Percentiles rank a stretch among this genome's conserved stretches.
Evolutionary conservation across 2,888 invertebrate species (phyloP).

Genomic region (Lasioglossum malachurum): DNA sequence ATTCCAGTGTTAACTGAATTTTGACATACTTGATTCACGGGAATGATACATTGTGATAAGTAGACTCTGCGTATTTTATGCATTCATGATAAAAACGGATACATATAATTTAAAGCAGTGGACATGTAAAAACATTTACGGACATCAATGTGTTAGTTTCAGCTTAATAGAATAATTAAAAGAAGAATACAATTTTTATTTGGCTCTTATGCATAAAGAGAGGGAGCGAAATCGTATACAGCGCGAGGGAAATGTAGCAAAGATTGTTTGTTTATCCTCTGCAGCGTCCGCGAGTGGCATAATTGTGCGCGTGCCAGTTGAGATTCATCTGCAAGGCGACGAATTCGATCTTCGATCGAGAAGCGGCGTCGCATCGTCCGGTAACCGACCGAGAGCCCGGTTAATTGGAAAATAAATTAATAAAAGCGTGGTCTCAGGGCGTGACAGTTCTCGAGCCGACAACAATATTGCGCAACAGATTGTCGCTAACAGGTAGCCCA

Average conservation of each 20-base stretch:
- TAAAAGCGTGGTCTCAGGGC: not conserved
- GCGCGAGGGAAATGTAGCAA: not conserved
- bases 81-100: too few relatives aligned
- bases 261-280: not conserved
- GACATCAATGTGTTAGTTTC: too few relatives aligned
- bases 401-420: not conserved
- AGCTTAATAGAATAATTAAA: too few relatives aligned
- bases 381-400: not conserved
- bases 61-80: too few relatives aligned
- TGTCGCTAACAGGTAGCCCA: conserved; percentile 60
- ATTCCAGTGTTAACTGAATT: too few relatives aligned
- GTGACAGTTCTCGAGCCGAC: not conserved
- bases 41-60: too few relatives aligned
- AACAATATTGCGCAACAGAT: conserved; percentile 39
- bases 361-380: not conserved
- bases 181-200: too few relatives aligned
- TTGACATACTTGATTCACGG: too few relatives aligned
- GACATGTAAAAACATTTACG: too few relatives aligned
- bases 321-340: not conserved
- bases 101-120: too few relatives aligned
- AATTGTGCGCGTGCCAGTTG: not conserved
- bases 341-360: not conserved
- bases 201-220: too few relatives aligned
- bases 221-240: too few relatives aligned
- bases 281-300: not conserved